Evolutionary conservation across 2,888 invertebrate genomes (phyloP), one percentile per base, ranked within the genome.

Genomic region (Ichneumoninae sp.): DNA sequence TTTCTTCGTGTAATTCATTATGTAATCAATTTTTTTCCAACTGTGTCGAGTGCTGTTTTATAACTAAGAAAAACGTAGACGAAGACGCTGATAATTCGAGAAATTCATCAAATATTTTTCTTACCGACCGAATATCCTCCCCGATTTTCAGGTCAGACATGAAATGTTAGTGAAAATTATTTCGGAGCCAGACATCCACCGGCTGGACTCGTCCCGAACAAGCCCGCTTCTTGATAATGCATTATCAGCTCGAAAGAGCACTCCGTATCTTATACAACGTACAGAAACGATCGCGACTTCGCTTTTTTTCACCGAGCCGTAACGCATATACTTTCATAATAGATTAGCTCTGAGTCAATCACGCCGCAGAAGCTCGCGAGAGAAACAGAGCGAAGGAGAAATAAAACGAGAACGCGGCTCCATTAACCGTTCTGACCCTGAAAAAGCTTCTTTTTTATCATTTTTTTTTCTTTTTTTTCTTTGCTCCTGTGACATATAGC

Each of bases 361-460:
- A 57, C 57, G 26, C 13, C 1, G 57, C 57, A 47, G 57, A 26
- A 57, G 13, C 22, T 44, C 2, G 26, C 30, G 30, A 16, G 44
- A 22, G 66, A 69, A 69, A 69, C 50, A 16, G 47, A 40, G 30
- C 68, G 26, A 68, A 69, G 5, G 68, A 50, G 8, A 69, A 47
- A 50, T 50, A 47, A 47, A 69, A 47, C 50, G 50, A 50, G 47
- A 50, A 33, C 68, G 30, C 47, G 47, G 8, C 26, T 50, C n/a
- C 47, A 69, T 69, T 47, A 50, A 69, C 47, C 68, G 50, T 30
- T 50, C 16, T 22, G 68, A 50, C 68, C 50, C 47, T 69, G 26
- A 50, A 69, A 69, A 30, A 69, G 22, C 30, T 50, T 65, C 44
- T 47, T 47, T 40, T 47, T 16, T 16, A 47, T 16, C 10, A 40